Percentiles rank a stretch among this genome's conserved stretches.
These are phyloP conservation scores for Ibidorhyncha struthersii DNA, from an alignment of 2,113 vertebrate genomes.

Conservation along the genomic window DNA sequence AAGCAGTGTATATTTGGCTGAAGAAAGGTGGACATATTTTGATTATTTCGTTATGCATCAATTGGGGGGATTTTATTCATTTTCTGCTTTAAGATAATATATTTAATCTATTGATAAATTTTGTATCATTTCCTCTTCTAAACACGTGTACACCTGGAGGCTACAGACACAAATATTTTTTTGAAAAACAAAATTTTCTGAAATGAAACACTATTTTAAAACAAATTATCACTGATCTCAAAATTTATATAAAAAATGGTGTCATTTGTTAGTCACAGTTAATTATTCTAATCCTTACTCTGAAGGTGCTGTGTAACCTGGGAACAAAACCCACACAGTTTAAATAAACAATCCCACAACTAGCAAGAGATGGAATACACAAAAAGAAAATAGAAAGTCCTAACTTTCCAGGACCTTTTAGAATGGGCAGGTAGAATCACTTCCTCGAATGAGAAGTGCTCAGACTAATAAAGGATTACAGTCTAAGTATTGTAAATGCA, in stretches of 20 bases:
- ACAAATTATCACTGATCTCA: background rate
- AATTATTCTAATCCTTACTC: background rate
- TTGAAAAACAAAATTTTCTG: background rate
- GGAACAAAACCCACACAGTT: background rate
- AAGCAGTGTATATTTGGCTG: background rate
- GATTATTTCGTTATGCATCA: background rate
- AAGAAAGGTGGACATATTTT: background rate
- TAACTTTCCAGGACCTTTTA: background rate
- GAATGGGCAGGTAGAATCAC: background rate
- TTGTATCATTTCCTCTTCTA: background rate
- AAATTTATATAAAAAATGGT: background rate
- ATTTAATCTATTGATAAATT: background rate
- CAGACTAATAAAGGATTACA: background rate
- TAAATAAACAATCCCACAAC: background rate
- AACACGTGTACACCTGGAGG: background rate
- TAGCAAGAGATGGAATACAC: background rate
- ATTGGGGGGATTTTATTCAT: background rate
- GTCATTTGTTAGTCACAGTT: background rate
- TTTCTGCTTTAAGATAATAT: background rate
- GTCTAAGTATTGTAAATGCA: background rate
- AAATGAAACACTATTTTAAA: background rate
- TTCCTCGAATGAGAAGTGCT: background rate
- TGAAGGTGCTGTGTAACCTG: background rate
- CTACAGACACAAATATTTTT: background rate
- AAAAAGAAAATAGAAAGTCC: background rate